These are phyloP conservation scores for Ctenodactylus gundi DNA, from an alignment of 2,113 vertebrate genomes.

Conservation along the genomic window DNA sequence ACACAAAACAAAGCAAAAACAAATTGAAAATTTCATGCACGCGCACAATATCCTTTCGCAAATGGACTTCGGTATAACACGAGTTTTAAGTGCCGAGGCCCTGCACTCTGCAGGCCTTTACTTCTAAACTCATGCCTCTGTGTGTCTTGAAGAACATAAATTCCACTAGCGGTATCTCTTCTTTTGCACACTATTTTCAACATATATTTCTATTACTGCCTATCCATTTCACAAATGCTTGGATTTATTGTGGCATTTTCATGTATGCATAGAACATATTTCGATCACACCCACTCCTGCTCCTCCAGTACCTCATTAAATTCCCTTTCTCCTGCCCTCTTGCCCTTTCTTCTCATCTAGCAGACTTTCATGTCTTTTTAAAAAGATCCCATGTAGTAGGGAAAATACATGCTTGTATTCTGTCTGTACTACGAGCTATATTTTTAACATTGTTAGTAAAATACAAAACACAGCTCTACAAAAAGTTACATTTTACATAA, in stretches of 20 bases:
- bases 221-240: not conserved
- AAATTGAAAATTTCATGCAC: not conserved
- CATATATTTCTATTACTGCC: not conserved
- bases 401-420: not conserved
- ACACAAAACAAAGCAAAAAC: not conserved
- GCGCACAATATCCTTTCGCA: not conserved
- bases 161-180: not conserved
- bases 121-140: not conserved
- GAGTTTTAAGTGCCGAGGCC: not conserved
- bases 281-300: not conserved
- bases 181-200: not conserved
- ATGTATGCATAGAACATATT: not conserved
- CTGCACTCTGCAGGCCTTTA: not conserved
- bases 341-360: not conserved
- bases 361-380: not conserved
- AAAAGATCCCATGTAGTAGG: not conserved
- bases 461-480: not conserved
- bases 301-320: not conserved
- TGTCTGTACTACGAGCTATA: not conserved
- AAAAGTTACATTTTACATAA: not conserved
- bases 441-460: not conserved
- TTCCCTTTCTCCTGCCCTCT: not conserved
- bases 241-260: not conserved
- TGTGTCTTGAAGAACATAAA: not conserved
- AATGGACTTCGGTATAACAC: not conserved